Conservation (phyloP, 2,797 vertebrate genomes). For the Allobates femoralis region DNA sequence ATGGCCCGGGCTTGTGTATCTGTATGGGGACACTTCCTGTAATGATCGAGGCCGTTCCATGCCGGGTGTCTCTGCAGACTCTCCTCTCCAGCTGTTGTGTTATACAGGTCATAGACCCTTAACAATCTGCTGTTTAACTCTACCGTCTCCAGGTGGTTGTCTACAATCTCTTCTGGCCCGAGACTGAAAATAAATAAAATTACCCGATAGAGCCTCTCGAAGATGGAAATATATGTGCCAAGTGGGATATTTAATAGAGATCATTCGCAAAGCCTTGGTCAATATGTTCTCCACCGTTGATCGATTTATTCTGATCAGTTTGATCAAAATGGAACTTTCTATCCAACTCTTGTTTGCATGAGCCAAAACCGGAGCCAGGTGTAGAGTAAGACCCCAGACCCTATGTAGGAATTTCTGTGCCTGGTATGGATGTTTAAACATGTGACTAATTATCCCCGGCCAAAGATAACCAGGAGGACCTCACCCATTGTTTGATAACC, state of each 20-base stretch:
- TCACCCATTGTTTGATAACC: too few species aligned
- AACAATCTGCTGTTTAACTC: constrained; percentile 40
- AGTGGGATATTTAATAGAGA: neutral
- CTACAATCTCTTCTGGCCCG: neutral
- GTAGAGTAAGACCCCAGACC: neutral
- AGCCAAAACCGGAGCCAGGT: neutral
- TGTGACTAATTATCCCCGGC: too few species aligned
- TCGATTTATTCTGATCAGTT: neutral
- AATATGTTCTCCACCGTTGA: neutral
- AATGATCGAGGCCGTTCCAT: constrained; percentile 27
- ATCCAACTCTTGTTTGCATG: neutral
- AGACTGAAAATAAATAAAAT: neutral
- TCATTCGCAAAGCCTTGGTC: neutral
- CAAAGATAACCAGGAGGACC: too few species aligned
- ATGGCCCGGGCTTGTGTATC: constrained; percentile 28
- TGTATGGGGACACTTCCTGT: constrained; percentile 52
- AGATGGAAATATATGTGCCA: neutral
- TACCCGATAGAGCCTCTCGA: neutral
- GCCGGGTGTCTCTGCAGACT: constrained; percentile 54
- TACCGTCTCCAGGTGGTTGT: constrained; percentile 6
- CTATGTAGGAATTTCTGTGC: neutral
- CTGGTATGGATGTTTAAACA: too few species aligned
- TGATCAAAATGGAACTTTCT: neutral
- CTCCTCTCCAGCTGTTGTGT: constrained; percentile 53
- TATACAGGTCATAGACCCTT: constrained; percentile 40